Percentiles rank a stretch among this genome's conserved stretches.
Evolutionary conservation across 2,113 vertebrate genomes (phyloP).

Genomic region (Nannobrachium achirus): DNA sequence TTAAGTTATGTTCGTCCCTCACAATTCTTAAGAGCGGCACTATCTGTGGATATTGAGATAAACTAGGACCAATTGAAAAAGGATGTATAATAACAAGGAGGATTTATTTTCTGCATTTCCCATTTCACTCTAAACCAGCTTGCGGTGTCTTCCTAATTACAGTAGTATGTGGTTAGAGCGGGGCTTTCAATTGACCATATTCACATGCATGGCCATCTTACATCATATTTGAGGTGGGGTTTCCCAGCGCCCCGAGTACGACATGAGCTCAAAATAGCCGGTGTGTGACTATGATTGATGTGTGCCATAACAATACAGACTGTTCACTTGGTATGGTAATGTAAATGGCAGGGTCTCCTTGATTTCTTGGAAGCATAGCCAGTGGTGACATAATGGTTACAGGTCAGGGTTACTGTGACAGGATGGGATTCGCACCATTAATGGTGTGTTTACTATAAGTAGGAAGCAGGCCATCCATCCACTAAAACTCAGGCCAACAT

Average conservation of each 20-base stretch:
- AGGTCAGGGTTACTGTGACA: conserved; percentile 9
- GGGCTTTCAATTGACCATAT: neutral
- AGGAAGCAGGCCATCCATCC: conserved; percentile 39
- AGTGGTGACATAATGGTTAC: conserved; percentile 29
- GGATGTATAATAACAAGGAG: too few relatives aligned
- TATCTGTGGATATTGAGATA: too few relatives aligned
- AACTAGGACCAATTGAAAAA: too few relatives aligned
- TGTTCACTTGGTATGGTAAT: conserved; percentile 12
- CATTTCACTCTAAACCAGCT: neutral
- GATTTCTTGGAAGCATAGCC: conserved; percentile 19
- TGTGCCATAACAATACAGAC: neutral
- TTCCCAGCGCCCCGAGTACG: too few relatives aligned
- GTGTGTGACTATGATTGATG: neutral
- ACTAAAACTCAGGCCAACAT: conserved; percentile 23
- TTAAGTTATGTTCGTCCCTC: too few relatives aligned
- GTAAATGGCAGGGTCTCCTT: neutral
- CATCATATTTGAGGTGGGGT: too few relatives aligned
- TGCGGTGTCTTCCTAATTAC: conserved; percentile 25
- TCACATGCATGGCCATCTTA: too few relatives aligned
- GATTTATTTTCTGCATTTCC: neutral
- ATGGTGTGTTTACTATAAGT: too few relatives aligned
- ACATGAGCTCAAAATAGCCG: too few relatives aligned
- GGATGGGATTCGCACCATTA: conserved; percentile 13
- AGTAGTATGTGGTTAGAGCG: neutral
- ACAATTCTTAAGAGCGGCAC: too few relatives aligned